Conservation (phyloP, 1,140 invertebrate species). For the Drosophila miranda region DNA sequence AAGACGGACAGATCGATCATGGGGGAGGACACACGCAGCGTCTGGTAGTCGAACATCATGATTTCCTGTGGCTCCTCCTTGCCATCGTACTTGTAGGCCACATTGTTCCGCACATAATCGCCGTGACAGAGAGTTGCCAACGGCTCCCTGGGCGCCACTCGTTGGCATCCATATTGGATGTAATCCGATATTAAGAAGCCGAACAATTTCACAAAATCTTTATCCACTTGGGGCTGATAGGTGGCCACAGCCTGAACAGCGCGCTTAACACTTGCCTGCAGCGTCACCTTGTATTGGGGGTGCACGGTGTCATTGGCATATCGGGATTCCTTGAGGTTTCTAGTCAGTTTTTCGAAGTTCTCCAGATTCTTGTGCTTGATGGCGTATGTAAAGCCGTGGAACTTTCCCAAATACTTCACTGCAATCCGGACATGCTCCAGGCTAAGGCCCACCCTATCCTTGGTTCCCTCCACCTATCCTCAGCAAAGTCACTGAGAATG, state of each 20-base stretch:
- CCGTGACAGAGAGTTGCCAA: slow-evolving; percentile 74
- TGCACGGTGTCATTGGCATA: slow-evolving; percentile 18
- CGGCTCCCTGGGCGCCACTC: slow-evolving; percentile 64
- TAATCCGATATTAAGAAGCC: slow-evolving; percentile 33
- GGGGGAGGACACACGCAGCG: slow-evolving; percentile 68
- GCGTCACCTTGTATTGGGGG: slow-evolving; percentile 31
- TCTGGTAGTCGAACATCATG: slow-evolving; percentile 82
- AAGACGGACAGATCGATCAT: slow-evolving; percentile 74
- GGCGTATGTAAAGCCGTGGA: slow-evolving; percentile 72
- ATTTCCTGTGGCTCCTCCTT: slow-evolving; percentile 53
- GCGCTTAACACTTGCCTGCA: slow-evolving; percentile 29
- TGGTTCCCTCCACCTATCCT: slow-evolving; percentile 55
- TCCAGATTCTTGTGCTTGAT: slow-evolving; percentile 52
- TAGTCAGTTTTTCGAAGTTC: slow-evolving; percentile 45
- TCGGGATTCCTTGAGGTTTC: slow-evolving; percentile 55
- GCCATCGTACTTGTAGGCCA: slow-evolving; percentile 65
- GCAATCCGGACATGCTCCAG: slow-evolving; percentile 58
- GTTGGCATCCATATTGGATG: slow-evolving; percentile 40
- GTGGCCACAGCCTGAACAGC: slow-evolving; percentile 12
- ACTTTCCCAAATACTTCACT: slow-evolving; percentile 62
- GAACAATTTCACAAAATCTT: slow-evolving; percentile 54
- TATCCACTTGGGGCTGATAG: slow-evolving; percentile 53
- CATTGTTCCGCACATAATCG: slow-evolving; percentile 77
- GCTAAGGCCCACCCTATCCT: slow-evolving; percentile 47
- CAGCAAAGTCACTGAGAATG: slow-evolving; percentile 65